phyloP scores from a whole-genome alignment of 2,797 vertebrate species.

The Adrianichthys oophorus region DNA sequence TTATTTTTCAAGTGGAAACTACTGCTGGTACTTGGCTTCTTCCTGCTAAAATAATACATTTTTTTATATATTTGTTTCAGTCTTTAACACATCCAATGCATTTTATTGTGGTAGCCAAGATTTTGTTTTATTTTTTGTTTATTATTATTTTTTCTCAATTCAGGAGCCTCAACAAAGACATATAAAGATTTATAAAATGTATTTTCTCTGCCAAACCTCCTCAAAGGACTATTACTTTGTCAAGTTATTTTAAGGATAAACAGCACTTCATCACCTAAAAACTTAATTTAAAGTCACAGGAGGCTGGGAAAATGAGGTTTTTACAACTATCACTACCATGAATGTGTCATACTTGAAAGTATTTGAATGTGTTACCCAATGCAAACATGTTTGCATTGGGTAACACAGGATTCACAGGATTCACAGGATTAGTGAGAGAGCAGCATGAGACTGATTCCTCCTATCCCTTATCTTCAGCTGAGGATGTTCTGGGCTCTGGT shows the following conservation, averaged over 20 bases:
- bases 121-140: conserved; percentile 6
- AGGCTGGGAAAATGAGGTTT: conserved; percentile 41
- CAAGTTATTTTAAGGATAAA: conserved; percentile 41
- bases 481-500: conserved; percentile 14
- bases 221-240: conserved; percentile 32
- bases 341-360: conserved; percentile 40
- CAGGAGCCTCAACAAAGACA: conserved; percentile 30
- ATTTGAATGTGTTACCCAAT: conserved; percentile 31
- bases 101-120: conserved; percentile 20
- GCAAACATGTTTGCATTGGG: conserved; percentile 37
- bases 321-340: conserved; percentile 37
- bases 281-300: conserved; percentile 34
- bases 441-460: conserved; percentile 13
- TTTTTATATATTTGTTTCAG: conserved; percentile 5
- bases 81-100: conserved; percentile 30
- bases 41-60: not conserved
- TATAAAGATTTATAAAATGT: conserved; percentile 40
- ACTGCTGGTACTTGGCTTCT: conserved; percentile 5
- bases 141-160: conserved; percentile 44
- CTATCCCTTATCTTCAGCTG: conserved; percentile 14
- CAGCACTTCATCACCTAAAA: conserved; percentile 24
- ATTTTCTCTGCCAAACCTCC: conserved; percentile 37
- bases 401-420: no score
- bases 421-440: conserved; percentile 14
- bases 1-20: conserved; percentile 12